Base-by-base conservation (phyloP, 1,140 invertebrate species). In the Calosoma granatense region DNA sequence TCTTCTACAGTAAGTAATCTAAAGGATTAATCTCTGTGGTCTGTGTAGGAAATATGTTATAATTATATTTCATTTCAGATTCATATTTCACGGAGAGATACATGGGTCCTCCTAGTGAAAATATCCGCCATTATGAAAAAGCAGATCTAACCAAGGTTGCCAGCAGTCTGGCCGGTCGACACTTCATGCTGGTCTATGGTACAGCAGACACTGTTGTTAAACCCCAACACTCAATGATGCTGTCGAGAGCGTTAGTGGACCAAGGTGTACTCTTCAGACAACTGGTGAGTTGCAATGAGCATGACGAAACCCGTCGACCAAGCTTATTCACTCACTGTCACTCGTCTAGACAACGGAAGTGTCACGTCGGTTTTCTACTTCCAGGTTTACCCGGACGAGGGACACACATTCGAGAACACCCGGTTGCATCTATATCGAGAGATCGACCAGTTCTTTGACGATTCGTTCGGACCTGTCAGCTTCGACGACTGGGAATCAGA, bases 1-100 rank as follows among this genome's bases (percentile, higher is more conserved):
- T 78, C 55, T 86, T 86, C 69, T 87, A 90, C 67, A 87, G 89
- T 92, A 64, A 82, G 80, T 74, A 17, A 30, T 14, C n/a, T 21
- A 53, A 1, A 11, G 26, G 6, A 36, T 36, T 36, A 6, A 6
- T 36, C n/a, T 36, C 6, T n/a, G 26, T 36, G 6, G n/a, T 36
- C n/a, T 36, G 6, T 36, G 3, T 20, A 53, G 20, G 20, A 47
- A 47, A 4, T 11, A 47, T 12, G 17, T 17, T 47, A 17, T 47
- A 17, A 47, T 11, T 30, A 17, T 47, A 17, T 4, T 17, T 4
- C 26, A 12, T 47, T 47, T 6, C 65, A 93, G 89, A 90, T 70
- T 87, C 90, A 17, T 87, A 82, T 63, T 92, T 88, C 72, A 87
- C 90, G 55, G 91, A 94, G 72, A 77, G 87, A 47, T 91, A 90